Conservation (phyloP, 2,113 vertebrate species). For the Microtus ochrogaster region DNA sequence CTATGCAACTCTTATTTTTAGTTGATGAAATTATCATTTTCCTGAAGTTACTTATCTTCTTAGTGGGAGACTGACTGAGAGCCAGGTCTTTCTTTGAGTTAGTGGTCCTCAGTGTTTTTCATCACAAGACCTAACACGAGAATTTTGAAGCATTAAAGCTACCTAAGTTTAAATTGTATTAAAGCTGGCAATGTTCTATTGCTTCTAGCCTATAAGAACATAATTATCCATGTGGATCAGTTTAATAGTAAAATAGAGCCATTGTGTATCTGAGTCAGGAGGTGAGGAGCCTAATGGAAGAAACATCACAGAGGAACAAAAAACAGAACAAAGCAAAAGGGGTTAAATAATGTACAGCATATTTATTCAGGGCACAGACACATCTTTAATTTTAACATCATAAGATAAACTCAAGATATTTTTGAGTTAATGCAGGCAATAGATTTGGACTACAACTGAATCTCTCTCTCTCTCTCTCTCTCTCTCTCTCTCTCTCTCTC, state of each 20-base stretch:
- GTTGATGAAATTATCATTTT: neutral
- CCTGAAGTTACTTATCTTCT: neutral
- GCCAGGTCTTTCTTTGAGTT: neutral
- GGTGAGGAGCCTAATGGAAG: neutral
- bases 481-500: too few relatives aligned
- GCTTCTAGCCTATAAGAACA: neutral
- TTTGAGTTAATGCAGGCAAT: neutral
- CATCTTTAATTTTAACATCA: neutral
- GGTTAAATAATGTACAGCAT: neutral
- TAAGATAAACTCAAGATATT: neutral
- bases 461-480: too few relatives aligned
- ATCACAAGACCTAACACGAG: neutral
- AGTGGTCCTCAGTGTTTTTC: neutral
- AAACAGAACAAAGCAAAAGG: neutral
- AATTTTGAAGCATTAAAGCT: neutral
- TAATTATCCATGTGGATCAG: neutral
- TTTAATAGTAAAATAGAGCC: neutral
- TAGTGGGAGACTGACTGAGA: neutral
- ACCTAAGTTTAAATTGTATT: neutral
- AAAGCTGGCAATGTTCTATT: neutral
- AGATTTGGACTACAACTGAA: neutral
- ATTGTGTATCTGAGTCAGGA: neutral
- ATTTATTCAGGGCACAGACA: neutral
- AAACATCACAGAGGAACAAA: neutral
- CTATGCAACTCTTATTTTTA: neutral